Evolutionary conservation across 2,797 vertebrate genomes (phyloP).

Genomic region (Halcyon smyrnensis): DNA sequence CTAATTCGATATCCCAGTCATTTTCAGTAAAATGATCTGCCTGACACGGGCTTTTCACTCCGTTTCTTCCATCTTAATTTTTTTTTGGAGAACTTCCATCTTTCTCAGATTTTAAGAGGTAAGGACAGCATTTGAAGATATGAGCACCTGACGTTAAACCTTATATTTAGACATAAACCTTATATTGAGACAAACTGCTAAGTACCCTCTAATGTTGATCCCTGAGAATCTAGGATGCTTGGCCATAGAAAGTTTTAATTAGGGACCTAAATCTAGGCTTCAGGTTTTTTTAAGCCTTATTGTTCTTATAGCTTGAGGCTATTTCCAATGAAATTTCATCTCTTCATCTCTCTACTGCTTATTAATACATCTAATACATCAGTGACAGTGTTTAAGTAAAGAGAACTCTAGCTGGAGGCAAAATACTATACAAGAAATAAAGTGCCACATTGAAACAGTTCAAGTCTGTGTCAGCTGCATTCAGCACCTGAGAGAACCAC

Average conservation of each 20-base stretch:
- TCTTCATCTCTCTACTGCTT: neutral
- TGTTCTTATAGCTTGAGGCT: neutral
- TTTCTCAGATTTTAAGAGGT: neutral
- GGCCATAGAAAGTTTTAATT: neutral
- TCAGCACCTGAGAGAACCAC: neutral
- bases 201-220: neutral
- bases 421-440: neutral
- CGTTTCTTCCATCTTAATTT: neutral
- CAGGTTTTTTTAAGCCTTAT: neutral
- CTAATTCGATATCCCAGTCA: neutral
- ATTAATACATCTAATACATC: neutral
- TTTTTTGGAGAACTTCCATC: neutral
- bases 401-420: slow-evolving; percentile 13
- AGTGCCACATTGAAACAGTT: neutral
- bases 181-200: neutral
- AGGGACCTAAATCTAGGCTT: neutral
- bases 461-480: neutral
- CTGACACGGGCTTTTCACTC: slow-evolving; percentile 33
- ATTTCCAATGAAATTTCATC: neutral
- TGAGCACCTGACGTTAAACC: neutral
- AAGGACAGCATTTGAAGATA: neutral
- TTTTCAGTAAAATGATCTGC: slow-evolving; percentile 29
- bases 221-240: neutral
- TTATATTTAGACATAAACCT: neutral
- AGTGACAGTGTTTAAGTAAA: neutral